These are phyloP conservation scores for Enteromius anoplus DNA, from an alignment of 2,797 vertebrate species.

Conservation along the genomic window DNA sequence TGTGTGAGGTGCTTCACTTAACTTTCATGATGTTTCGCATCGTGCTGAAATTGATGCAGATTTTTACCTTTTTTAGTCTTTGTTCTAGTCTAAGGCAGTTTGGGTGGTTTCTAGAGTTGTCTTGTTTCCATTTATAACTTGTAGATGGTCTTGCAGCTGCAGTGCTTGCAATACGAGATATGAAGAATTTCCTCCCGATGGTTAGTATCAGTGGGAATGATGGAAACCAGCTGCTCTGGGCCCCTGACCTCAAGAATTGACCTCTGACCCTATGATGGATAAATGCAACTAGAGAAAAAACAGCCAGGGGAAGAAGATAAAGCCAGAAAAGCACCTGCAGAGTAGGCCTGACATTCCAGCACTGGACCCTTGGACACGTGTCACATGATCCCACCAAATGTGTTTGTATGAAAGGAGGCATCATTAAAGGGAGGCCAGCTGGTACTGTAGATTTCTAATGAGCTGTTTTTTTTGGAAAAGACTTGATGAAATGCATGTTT, in stretches of 20 bases:
- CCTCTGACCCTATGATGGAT: conserved; percentile 60
- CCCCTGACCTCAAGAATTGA: conserved; percentile 59
- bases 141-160: conserved; percentile 47
- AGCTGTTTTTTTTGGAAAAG: conserved; percentile 70
- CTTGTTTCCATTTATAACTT: conserved; percentile 26
- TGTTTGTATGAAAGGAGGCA: conserved; percentile 58
- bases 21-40: conserved; percentile 52
- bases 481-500: conserved; percentile 56
- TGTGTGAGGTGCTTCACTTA: background rate
- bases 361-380: conserved; percentile 75
- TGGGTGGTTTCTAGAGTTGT: conserved; percentile 12
- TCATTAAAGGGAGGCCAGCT: conserved; percentile 70
- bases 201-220: conserved; percentile 58
- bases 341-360: conserved; percentile 75
- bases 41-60: conserved; percentile 63
- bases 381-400: conserved; percentile 71
- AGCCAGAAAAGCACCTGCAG: conserved; percentile 75
- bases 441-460: conserved; percentile 73
- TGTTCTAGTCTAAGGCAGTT: background rate
- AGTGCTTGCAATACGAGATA: conserved; percentile 43
- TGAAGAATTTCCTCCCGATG: conserved; percentile 53
- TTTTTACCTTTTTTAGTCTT: background rate
- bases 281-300: conserved; percentile 41
- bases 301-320: conserved; percentile 58
- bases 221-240: conserved; percentile 68